Evolutionary conservation across 2,888 invertebrate genomes (phyloP).

Genomic region (Aspidapion aeneum): DNA sequence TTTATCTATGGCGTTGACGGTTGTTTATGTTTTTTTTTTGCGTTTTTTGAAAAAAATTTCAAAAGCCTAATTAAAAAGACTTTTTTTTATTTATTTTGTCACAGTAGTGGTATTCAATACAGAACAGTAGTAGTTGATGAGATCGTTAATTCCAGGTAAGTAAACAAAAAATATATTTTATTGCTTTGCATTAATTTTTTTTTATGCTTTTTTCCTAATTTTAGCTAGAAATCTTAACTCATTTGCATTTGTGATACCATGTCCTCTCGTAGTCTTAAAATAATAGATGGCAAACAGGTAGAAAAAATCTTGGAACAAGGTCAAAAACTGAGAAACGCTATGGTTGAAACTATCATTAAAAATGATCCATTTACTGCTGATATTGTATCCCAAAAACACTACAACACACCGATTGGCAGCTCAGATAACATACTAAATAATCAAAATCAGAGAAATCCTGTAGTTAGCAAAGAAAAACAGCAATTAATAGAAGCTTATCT

Average conservation of each 20-base stretch:
- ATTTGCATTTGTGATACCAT: background rate
- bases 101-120: no score
- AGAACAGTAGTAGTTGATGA: no score
- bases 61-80: no score
- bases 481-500: slow-evolving; percentile 41
- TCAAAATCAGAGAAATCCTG: background rate
- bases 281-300: slow-evolving; percentile 26
- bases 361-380: slow-evolving; percentile 43
- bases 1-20: no score
- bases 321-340: slow-evolving; percentile 43
- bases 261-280: slow-evolving; percentile 11
- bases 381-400: slow-evolving; percentile 28
- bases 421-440: background rate
- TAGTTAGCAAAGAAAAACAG: background rate
- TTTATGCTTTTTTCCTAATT: no score
- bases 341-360: slow-evolving; percentile 46
- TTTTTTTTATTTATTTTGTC: no score
- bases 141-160: no score
- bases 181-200: no score
- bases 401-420: slow-evolving; percentile 26
- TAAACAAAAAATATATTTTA: no score
- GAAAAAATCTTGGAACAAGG: slow-evolving; percentile 40
- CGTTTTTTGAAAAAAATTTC: no score
- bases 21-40: no score
- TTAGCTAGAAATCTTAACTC: no score